These are phyloP conservation scores for Palythoa caribaeorum DNA, from an alignment of 92 coral and sea anemone genomes.

Conservation along the genomic window DNA sequence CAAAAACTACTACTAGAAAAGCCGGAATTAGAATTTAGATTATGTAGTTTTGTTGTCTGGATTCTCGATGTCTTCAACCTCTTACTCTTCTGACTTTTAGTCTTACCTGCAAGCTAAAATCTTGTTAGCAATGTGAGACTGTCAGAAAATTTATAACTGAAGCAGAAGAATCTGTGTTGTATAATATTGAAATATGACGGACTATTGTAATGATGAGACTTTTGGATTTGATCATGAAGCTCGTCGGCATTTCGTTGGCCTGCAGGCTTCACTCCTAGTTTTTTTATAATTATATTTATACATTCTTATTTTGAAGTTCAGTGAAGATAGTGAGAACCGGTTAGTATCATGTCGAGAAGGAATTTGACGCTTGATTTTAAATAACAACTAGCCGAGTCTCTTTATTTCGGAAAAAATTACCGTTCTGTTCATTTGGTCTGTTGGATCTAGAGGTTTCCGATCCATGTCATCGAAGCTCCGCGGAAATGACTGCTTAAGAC, in stretches of 20 bases:
- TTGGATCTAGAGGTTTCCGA: conserved; percentile 4
- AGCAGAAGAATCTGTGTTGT: not conserved
- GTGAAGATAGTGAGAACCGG: too few species aligned
- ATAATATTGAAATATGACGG: not conserved
- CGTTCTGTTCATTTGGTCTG: conserved; percentile 14
- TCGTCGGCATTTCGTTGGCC: too few species aligned
- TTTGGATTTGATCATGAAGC: too few species aligned
- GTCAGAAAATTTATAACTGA: not conserved
- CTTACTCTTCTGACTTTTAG: not conserved
- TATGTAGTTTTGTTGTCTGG: not conserved
- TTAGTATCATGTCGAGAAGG: too few species aligned
- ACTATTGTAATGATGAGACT: too few species aligned
- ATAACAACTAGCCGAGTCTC: not conserved
- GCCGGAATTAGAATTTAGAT: too few species aligned
- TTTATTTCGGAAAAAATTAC: not conserved
- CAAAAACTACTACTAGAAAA: not conserved
- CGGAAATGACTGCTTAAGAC: conserved; percentile 16
- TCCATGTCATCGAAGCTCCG: conserved; percentile 28
- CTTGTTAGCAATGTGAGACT: not conserved
- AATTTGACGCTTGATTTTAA: too few species aligned
- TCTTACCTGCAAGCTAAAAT: not conserved
- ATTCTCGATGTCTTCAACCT: not conserved
- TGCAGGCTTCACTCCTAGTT: too few species aligned
- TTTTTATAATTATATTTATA: too few species aligned
- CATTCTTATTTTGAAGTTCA: too few species aligned